These are phyloP conservation scores for Carassius gibelio DNA, from an alignment of 2,113 vertebrate species.

Conservation along the genomic window DNA sequence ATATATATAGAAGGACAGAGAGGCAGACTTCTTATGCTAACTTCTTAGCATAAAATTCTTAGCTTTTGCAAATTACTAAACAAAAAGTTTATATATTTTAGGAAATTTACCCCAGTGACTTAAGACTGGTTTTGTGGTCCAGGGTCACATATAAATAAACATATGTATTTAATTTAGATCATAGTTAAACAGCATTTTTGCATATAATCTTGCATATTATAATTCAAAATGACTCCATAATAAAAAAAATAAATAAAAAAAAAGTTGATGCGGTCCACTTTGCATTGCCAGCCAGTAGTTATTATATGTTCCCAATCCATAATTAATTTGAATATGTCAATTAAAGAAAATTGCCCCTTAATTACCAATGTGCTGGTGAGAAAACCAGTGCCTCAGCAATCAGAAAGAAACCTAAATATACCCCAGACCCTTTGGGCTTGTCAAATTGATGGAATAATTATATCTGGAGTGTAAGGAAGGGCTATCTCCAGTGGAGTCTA, in stretches of 20 bases:
- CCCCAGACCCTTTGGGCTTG: constrained; percentile 39
- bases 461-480: constrained; percentile 44
- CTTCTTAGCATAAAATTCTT: too few relatives aligned
- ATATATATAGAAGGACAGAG: too few relatives aligned
- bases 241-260: neutral
- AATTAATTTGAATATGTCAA: constrained; percentile 56
- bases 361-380: constrained; percentile 53
- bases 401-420: constrained; percentile 54
- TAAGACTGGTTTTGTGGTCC: too few relatives aligned
- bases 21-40: too few relatives aligned
- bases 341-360: constrained; percentile 54
- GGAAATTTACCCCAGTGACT: too few relatives aligned
- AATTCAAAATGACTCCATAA: neutral
- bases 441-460: constrained; percentile 58
- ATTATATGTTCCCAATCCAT: constrained; percentile 52
- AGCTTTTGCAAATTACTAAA: too few relatives aligned
- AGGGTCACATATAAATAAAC: too few relatives aligned
- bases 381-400: constrained; percentile 42
- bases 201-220: neutral
- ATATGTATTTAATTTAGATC: too few relatives aligned
- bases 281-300: constrained; percentile 25
- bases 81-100: too few relatives aligned
- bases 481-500: constrained; percentile 35
- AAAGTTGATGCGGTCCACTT: constrained; percentile 26
- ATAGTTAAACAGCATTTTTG: constrained; percentile 17